A percentile compares a stretch with the other conserved stretches of the same genome.
Conservation (phyloP, 2,797 vertebrate species). For the Alca torda region DNA sequence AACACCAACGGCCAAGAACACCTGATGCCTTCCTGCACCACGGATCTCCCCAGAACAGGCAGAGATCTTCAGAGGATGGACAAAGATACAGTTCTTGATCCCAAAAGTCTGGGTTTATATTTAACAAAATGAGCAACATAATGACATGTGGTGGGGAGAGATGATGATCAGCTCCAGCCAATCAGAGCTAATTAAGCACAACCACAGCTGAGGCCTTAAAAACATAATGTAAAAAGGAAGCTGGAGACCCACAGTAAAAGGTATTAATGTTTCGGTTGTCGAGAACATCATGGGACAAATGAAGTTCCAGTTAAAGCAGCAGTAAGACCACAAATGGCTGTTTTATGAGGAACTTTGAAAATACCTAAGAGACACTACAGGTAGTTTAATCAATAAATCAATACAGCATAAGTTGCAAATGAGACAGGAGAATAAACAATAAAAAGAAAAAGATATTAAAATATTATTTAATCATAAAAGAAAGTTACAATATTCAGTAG, state of each 20-base stretch:
- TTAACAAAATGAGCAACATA: neutral
- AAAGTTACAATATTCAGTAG: neutral
- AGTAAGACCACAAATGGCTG: neutral
- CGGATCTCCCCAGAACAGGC: neutral
- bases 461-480: slow-evolving; percentile 3
- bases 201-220: neutral
- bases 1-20: neutral
- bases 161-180: rapidly evolving
- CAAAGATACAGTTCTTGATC: neutral
- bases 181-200: neutral
- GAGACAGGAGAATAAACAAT: neutral
- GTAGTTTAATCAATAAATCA: neutral
- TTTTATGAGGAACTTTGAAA: neutral
- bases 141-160: neutral
- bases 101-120: neutral
- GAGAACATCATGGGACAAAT: neutral
- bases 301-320: neutral
- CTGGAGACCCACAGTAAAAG: neutral
- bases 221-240: neutral
- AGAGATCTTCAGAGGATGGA: neutral
- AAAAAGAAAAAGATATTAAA: neutral
- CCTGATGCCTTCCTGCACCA: neutral
- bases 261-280: neutral
- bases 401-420: neutral
- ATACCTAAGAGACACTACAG: neutral